Evolutionary conservation across 2,888 invertebrate genomes (phyloP), one percentile per base, ranked within the genome.

Genomic region (Gryllus longicercus): DNA sequence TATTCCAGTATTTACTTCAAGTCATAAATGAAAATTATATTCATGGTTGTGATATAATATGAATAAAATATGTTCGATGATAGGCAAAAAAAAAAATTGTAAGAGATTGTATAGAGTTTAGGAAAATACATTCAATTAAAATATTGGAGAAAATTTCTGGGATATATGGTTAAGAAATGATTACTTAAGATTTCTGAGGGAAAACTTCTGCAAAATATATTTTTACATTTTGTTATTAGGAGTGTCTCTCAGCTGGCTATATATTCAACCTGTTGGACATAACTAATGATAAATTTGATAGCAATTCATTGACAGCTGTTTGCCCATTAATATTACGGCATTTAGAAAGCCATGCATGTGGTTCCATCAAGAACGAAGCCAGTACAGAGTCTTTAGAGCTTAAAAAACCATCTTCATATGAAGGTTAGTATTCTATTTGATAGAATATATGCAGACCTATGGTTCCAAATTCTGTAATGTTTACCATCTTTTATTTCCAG

Each of bases 401-500:
- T 18, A 63, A 63, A n/a, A 63, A 63, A 10, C 63, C 63, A 14
- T 63, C 63, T 5, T 63, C 63, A 18, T 63, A 18, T 14, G 63
- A 63, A 63, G 63, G 63, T 63, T 3, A 18, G 63, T 14, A 18
- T 18, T 63, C 63, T 12, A 0, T 63, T 63, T 11, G n/a, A 0
- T 18, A 63, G 5, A 16, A 18, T 63, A 14, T 18, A 11, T 63
- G 4, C 63, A n/a, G 14, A 63, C n/a, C 16, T 63, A 63, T 63
- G 14, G 63, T 18, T 12, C 4, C n/a, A 63, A 63, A 11, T 63
- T 18, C n/a, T 63, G 5, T 18, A 63, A 4, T 63, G 3, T 11
- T 63, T 63, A 4, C 14, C n/a, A 18, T 51, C 18, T 63, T 63
- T 81, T 25, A 79, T 51, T 83, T 83, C 14, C 87, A 90, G 91